Conservation (phyloP, 2,888 invertebrate genomes). For the Tenthredo scrophulariae region DNA sequence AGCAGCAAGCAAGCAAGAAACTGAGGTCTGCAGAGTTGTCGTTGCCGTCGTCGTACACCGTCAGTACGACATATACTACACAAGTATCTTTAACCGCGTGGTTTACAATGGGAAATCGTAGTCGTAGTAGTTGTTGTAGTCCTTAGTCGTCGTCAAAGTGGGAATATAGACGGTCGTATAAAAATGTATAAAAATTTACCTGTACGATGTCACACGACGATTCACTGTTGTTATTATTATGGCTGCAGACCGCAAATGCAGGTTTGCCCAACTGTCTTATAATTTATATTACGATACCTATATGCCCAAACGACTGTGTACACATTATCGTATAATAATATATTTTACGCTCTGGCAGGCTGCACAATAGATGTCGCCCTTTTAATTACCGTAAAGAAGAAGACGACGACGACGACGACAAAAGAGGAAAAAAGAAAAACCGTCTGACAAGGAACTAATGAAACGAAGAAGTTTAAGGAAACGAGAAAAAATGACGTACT, state of each 20-base stretch:
- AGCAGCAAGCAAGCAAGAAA: background rate
- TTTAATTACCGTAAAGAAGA: background rate
- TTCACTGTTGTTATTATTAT: background rate
- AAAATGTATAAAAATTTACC: background rate
- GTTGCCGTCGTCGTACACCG: background rate
- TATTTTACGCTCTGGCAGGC: background rate
- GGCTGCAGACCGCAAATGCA: conserved; percentile 5
- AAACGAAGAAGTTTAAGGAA: background rate
- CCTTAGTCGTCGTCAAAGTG: background rate
- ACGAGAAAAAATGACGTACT: background rate
- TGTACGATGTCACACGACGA: conserved; percentile 3
- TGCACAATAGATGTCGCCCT: conserved; percentile 6
- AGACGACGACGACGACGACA: background rate
- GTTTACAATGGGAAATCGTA: conserved; percentile 22
- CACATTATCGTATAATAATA: background rate
- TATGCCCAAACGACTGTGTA: background rate
- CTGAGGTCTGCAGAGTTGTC: background rate
- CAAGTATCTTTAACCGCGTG: conserved; percentile 23
- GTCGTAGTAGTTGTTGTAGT: background rate
- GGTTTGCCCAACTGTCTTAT: background rate
- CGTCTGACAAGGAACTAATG: conserved; percentile 8
- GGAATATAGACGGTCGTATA: background rate
- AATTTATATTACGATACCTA: background rate
- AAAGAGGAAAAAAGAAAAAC: background rate
- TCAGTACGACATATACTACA: background rate